A percentile compares a stretch with the other conserved stretches of the same genome.
phyloP scores from a whole-genome alignment of 2,888 invertebrate species.

The Platycheirus rosarum region DNA sequence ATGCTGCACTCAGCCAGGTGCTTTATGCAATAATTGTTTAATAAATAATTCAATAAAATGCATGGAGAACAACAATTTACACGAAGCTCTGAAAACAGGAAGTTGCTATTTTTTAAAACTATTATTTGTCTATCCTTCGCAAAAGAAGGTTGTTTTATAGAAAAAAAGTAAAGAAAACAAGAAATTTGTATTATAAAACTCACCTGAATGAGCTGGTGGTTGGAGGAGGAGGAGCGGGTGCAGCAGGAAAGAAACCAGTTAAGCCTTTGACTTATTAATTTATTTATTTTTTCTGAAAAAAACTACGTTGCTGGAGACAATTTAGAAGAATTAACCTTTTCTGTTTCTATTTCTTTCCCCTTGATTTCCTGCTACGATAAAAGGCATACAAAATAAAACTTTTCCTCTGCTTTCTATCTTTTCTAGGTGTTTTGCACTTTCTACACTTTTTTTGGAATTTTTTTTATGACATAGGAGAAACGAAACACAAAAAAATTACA shows the following conservation, averaged over 20 bases:
- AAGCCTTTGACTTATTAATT: constrained; percentile 26
- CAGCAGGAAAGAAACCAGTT: constrained; percentile 39
- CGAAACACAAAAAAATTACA: constrained; percentile 43
- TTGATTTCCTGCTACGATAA: neutral
- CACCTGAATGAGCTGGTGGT: constrained; percentile 55
- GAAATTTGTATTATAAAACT: constrained; percentile 25
- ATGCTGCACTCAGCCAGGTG: constrained; percentile 61
- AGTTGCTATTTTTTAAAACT: constrained; percentile 39
- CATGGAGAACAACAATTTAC: constrained; percentile 26
- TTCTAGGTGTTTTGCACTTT: constrained; percentile 69
- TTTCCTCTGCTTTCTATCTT: constrained; percentile 30
- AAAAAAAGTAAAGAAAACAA: constrained; percentile 9
- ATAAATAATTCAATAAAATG: constrained; percentile 27
- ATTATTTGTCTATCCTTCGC: constrained; percentile 38
- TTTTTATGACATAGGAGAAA: constrained; percentile 62
- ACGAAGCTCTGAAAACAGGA: constrained; percentile 65
- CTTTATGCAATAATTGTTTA: constrained; percentile 5
- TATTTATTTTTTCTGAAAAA: constrained; percentile 13
- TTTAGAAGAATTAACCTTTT: constrained; percentile 2
- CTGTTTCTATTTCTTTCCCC: constrained; percentile 12
- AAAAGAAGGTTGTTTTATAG: constrained; percentile 26
- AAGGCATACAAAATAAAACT: neutral
- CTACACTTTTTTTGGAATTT: constrained; percentile 53
- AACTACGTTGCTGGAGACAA: neutral
- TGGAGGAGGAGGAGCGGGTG: constrained; percentile 13